Conservation (phyloP, 2,113 vertebrate species). For the Psittacula cyanocephala region DNA sequence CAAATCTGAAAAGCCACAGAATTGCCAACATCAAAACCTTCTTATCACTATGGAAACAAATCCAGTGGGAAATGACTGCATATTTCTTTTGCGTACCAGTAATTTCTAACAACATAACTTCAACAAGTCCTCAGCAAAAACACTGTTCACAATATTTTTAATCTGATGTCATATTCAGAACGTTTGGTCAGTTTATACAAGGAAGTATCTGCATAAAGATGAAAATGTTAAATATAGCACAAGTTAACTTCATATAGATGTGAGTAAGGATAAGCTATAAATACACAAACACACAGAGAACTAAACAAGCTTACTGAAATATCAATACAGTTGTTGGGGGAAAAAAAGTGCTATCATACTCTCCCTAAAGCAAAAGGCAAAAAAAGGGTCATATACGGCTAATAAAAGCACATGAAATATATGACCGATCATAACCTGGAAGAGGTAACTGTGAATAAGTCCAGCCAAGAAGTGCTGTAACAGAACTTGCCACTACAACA, state of each 20-base stretch:
- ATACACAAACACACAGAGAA: neutral
- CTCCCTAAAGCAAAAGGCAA: neutral
- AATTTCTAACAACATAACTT: constrained; percentile 42
- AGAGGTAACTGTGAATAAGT: neutral
- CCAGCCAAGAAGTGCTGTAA: neutral
- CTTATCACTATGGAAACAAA: constrained; percentile 20
- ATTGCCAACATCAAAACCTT: neutral
- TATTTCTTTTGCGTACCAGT: constrained; percentile 34
- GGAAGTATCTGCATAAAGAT: constrained; percentile 5
- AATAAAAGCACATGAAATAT: neutral
- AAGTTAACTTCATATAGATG: neutral
- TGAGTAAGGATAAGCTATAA: neutral
- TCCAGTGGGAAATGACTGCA: constrained; percentile 5
- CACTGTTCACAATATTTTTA: neutral
- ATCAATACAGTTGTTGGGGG: neutral
- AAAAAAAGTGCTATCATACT: neutral
- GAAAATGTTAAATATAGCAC: neutral
- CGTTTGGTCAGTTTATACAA: neutral
- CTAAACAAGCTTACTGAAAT: neutral
- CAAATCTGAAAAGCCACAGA: neutral
- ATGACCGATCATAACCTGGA: neutral
- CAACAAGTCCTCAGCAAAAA: neutral
- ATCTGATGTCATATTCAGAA: constrained; percentile 18
- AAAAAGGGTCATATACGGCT: neutral
- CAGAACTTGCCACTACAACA: neutral